Evolutionary conservation across 2,797 vertebrate genomes (phyloP).

Genomic region (Rhyacichthys aspro): DNA sequence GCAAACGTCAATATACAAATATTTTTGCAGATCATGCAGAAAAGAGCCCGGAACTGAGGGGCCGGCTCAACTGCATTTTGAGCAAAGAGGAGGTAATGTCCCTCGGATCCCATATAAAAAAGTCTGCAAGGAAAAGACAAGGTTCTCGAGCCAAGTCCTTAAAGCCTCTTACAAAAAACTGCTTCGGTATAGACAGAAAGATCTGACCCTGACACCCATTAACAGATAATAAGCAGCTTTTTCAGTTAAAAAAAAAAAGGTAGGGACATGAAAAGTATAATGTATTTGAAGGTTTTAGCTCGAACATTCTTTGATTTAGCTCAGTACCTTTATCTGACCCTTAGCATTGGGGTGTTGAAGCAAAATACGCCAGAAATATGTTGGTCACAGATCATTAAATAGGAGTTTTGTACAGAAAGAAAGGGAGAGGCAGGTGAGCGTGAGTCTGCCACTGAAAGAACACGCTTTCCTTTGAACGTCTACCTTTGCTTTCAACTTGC

Average conservation of each 20-base stretch:
- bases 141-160: conserved; percentile 30
- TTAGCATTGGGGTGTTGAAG: conserved; percentile 36
- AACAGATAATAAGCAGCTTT: conserved; percentile 32
- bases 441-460: conserved; percentile 48
- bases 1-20: conserved; percentile 62
- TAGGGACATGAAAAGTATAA: too few relatives aligned
- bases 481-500: conserved; percentile 52
- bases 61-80: conserved; percentile 28
- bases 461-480: conserved; percentile 70
- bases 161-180: conserved; percentile 27
- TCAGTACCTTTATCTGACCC: conserved; percentile 37
- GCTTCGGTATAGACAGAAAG: conserved; percentile 48
- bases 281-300: neutral
- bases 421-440: conserved; percentile 46
- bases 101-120: conserved; percentile 3
- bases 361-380: conserved; percentile 37
- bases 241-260: conserved; percentile 20
- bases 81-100: conserved; percentile 59
- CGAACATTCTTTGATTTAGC: conserved; percentile 46
- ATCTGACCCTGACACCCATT: conserved; percentile 36
- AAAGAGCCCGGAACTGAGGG: conserved; percentile 43
- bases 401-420: conserved; percentile 54
- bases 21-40: conserved; percentile 69
- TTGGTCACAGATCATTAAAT: conserved; percentile 69
- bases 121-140: conserved; percentile 35